Evolutionary conservation across 2,797 vertebrate species (phyloP).

Genomic region (Poeciliopsis paucimaculata): DNA sequence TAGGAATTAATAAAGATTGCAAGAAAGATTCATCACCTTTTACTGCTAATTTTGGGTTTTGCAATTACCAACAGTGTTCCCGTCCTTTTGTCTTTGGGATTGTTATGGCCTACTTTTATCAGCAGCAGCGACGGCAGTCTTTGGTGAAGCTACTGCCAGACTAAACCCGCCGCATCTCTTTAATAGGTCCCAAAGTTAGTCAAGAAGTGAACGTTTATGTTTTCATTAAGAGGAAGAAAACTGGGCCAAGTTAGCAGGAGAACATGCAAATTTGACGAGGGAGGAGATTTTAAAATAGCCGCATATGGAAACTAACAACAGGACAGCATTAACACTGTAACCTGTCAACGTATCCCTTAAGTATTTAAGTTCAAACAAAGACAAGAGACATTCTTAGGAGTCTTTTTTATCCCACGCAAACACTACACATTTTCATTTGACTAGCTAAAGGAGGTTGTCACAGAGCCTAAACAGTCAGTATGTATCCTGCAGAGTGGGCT

Average conservation of each 20-base stretch:
- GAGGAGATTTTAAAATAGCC: neutral
- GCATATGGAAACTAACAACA: neutral
- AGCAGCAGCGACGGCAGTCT: neutral
- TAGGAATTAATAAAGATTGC: slow-evolving; percentile 1
- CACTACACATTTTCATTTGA: neutral
- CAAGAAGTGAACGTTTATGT: neutral
- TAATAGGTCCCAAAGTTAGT: neutral
- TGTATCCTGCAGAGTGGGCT: neutral
- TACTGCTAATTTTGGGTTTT: neutral
- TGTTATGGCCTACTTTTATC: neutral
- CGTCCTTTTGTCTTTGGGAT: slow-evolving; percentile 12
- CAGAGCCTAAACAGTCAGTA: neutral
- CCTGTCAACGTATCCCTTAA: neutral
- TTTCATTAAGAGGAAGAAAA: neutral
- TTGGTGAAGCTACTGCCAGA: neutral
- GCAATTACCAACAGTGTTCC: neutral
- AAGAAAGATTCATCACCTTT: slow-evolving; percentile 8
- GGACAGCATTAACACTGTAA: neutral
- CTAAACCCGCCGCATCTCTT: neutral
- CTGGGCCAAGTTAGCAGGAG: neutral
- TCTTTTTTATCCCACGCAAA: neutral
- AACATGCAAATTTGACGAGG: neutral
- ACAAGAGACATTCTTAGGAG: neutral
- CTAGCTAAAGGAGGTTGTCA: neutral
- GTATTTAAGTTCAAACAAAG: neutral